Evolutionary conservation across 2,888 invertebrate genomes (phyloP).

Genomic region (Monoplex corrugatus): DNA sequence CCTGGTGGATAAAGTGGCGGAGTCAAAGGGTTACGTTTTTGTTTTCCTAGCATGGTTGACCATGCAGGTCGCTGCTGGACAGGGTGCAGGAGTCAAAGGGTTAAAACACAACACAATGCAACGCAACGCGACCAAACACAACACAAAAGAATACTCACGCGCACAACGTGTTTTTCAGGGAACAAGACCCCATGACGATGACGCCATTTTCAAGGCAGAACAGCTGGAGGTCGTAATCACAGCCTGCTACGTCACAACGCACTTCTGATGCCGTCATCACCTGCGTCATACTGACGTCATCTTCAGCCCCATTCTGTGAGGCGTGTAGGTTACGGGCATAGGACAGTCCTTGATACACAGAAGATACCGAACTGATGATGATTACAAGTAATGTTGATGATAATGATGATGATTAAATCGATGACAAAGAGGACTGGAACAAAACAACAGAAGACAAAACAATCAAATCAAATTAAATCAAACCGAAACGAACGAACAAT

Average conservation of each 20-base stretch:
- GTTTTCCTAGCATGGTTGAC: no score
- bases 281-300: not conserved
- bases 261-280: not conserved
- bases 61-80: no score
- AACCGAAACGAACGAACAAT: no score
- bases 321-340: not conserved
- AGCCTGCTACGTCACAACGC: constrained; percentile 23
- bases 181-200: constrained; percentile 46
- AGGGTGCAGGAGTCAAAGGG: no score
- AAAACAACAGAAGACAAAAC: not conserved
- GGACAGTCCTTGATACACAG: not conserved
- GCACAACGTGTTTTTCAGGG: constrained; percentile 43
- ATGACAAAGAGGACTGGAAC: not conserved
- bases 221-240: constrained; percentile 42
- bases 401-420: no score
- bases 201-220: constrained; percentile 42
- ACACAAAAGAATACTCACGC: constrained; percentile 18
- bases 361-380: no score
- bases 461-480: no score
- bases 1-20: no score
- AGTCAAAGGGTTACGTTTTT: no score
- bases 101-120: not conserved
- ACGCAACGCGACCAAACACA: not conserved
- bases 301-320: not conserved
- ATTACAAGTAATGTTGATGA: no score